phyloP scores from a whole-genome alignment of 2,797 vertebrate species.

The Tapera naevia region DNA sequence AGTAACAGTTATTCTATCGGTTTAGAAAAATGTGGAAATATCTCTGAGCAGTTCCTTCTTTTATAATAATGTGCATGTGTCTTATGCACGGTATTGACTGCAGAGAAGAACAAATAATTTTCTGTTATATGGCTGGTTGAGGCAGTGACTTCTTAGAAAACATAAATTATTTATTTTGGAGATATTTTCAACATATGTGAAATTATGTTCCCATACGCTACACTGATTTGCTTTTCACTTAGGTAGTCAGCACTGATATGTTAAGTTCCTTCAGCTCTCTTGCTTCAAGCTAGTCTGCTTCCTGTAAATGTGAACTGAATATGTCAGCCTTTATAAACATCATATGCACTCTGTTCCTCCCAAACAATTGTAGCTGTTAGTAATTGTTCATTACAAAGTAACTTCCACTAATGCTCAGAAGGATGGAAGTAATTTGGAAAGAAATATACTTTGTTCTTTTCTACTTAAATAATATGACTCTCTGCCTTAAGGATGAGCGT shows the following conservation, averaged over 20 bases:
- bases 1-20: neutral
- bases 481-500: slow-evolving; percentile 40
- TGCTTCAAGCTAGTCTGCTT: slow-evolving; percentile 36
- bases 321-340: slow-evolving; percentile 39
- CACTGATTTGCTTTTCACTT: neutral
- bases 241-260: neutral
- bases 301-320: slow-evolving; percentile 16
- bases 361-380: slow-evolving; percentile 48
- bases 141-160: neutral
- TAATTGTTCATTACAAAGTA: slow-evolving; percentile 48
- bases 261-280: neutral
- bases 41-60: neutral
- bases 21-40: neutral
- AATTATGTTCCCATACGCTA: neutral
- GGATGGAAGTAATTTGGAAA: slow-evolving; percentile 53
- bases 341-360: slow-evolving; percentile 7
- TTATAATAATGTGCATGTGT: neutral
- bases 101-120: neutral
- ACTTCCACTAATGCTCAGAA: slow-evolving; percentile 38
- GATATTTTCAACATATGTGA: neutral
- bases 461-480: neutral
- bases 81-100: neutral
- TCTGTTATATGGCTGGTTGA: neutral
- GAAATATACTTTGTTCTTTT: slow-evolving; percentile 36
- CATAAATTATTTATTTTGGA: neutral